Base-by-base conservation (phyloP, 92 coral and sea anemone species). In the Epizoanthus scotinus region DNA sequence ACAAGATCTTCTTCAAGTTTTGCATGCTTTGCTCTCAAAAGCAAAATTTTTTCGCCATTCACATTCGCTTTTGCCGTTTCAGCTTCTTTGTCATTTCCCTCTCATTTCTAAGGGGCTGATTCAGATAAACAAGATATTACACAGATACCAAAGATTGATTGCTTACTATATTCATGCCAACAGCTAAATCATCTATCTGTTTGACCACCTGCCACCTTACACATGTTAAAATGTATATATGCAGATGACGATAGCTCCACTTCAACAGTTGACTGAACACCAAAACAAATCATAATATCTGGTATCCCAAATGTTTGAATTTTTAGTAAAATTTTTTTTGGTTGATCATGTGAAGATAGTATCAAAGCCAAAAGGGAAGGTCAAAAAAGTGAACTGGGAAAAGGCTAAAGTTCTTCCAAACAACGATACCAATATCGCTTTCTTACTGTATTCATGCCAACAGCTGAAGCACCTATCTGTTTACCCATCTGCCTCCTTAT, bases 171-270 rank as follows among this genome's bases (percentile, higher is more conserved):
- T 22, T 49, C 71, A 66, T 29, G 47, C 71, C 71, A 66, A 28
- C 71, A 66, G 71, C 29, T 66, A 66, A 66, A 66, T 47, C 71
- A 66, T 66, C 71, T 66, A 66, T 66, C 22, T 66, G 71, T 66
- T 66, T 66, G 21, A 66, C 71, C 71, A 66, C 29, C 49, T 66
- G 19, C 71, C 71, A 28, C 71, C 71, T 0, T 27, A 27, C 71
- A 66, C 29, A 31, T 66, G 15, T 31, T 21, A 66, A 0, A 5
- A 63, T 63, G 71, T 34, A 66, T 66, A 28, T 14, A 27, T 66
- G 71, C 8, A 66, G 49, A 66, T 22, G 47, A 44, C 70, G 47
- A 64, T 64, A 64, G 70, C 42, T 20, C 70, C 70, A 64, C 70
- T 64, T 64, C 19, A 64, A 0, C 6, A n/a, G 27, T 64, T 42